These are phyloP conservation scores for Zaprionus tsacasi DNA, from an alignment of 1,140 invertebrate genomes.

Conservation along the genomic window DNA sequence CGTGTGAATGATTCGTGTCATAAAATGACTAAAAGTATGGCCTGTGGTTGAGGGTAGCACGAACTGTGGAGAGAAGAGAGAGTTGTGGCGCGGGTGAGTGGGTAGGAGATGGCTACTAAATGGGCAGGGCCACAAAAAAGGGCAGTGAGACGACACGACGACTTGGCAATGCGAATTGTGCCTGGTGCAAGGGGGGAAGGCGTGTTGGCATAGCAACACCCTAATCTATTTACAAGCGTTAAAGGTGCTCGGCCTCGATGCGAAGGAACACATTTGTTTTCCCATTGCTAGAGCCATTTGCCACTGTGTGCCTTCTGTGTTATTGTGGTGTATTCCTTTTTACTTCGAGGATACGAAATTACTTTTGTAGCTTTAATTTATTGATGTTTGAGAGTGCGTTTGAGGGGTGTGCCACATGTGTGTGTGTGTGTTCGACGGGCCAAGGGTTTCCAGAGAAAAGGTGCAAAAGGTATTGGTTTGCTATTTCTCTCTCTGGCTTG, in stretches of 20 bases:
- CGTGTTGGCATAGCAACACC: conserved; percentile 65
- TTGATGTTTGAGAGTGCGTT: conserved; percentile 73
- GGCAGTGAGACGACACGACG: conserved; percentile 42
- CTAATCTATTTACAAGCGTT: conserved; percentile 68
- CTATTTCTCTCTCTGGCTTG: neutral
- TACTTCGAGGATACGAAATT: conserved; percentile 65
- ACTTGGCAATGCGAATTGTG: conserved; percentile 26
- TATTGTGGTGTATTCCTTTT: conserved; percentile 17
- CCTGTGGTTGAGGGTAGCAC: conserved; percentile 39
- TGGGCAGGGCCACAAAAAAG: conserved; percentile 23
- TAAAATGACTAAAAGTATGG: conserved; percentile 70
- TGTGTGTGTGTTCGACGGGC: neutral
- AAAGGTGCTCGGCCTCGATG: conserved; percentile 21
- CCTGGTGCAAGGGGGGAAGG: conserved; percentile 2
- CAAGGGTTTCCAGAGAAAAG: conserved; percentile 28
- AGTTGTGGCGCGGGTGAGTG: neutral
- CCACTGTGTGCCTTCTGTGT: neutral
- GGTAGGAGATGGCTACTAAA: too few species aligned
- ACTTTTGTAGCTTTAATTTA: conserved; percentile 82
- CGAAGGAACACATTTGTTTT: conserved; percentile 60
- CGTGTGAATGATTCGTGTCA: conserved; percentile 56
- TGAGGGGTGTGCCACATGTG: conserved; percentile 56
- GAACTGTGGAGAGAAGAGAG: neutral
- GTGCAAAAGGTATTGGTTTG: conserved; percentile 32
- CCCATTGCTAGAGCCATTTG: conserved; percentile 32